Percentiles rank a stretch among this genome's conserved stretches.
Conservation (phyloP, 2,797 vertebrate species). For the Masticophis lateralis region DNA sequence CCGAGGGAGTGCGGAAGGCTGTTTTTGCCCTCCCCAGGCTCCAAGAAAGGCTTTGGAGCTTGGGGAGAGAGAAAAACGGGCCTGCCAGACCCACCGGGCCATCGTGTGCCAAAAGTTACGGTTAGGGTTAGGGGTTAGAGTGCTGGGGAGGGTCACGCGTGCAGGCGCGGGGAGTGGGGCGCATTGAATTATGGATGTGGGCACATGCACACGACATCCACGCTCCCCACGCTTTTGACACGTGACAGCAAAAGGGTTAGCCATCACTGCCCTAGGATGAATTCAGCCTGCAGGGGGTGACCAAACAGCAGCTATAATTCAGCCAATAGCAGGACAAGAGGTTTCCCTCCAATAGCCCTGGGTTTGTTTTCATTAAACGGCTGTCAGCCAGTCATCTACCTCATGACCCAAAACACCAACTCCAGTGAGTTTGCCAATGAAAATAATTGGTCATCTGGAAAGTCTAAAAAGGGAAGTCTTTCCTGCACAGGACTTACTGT, state of each 20-base stretch:
- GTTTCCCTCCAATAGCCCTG: neutral
- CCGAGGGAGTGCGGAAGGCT: too few relatives aligned
- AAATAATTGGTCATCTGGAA: neutral
- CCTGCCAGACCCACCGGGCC: too few relatives aligned
- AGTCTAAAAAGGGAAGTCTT: neutral
- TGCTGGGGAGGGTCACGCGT: fast-evolving
- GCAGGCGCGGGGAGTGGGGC: fast-evolving
- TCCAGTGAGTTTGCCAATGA: neutral
- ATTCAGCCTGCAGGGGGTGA: neutral
- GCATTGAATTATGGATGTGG: too few relatives aligned
- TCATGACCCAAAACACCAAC: neutral
- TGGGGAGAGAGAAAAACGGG: too few relatives aligned
- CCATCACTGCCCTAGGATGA: neutral
- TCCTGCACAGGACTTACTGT: neutral
- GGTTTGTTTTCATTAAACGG: neutral
- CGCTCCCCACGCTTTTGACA: too few relatives aligned
- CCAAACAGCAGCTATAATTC: neutral
- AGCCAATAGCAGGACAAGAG: neutral
- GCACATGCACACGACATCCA: too few relatives aligned
- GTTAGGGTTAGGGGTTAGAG: too few relatives aligned
- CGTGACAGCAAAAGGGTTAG: too few relatives aligned
- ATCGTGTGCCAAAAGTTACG: too few relatives aligned
- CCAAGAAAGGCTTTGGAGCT: too few relatives aligned
- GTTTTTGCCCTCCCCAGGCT: too few relatives aligned
- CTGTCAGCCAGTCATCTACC: neutral